These are phyloP conservation scores for Emydoidea blandingii DNA, from an alignment of 2,797 vertebrate species.

Conservation along the genomic window DNA sequence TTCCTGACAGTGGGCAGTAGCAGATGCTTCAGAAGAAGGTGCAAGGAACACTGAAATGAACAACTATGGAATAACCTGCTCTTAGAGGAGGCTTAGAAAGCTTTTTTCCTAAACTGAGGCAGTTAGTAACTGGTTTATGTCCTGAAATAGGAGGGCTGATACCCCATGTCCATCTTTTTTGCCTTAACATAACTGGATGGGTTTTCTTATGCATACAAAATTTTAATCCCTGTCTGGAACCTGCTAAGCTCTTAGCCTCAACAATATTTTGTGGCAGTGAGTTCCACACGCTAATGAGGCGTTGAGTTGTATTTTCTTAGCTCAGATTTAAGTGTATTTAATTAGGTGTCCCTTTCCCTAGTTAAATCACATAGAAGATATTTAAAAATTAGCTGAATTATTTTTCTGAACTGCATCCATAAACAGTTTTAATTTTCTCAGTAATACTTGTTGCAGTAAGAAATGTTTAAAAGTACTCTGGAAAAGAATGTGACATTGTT, in stretches of 20 bases:
- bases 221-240: conserved; percentile 1
- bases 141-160: neutral
- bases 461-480: conserved; percentile 26
- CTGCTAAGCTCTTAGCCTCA: neutral
- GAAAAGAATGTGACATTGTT: conserved; percentile 63
- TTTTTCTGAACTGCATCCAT: conserved; percentile 12
- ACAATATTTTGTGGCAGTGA: neutral
- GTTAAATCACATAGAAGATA: neutral
- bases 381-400: conserved; percentile 5
- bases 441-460: neutral
- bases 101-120: neutral
- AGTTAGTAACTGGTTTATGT: neutral
- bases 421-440: conserved; percentile 39
- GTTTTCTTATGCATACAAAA: neutral
- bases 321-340: neutral
- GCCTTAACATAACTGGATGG: neutral
- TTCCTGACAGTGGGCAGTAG: neutral
- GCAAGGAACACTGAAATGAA: neutral
- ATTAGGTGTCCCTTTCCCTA: neutral
- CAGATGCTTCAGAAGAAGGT: neutral
- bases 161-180: neutral
- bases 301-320: neutral
- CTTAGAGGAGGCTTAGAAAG: neutral
- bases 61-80: neutral
- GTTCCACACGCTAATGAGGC: neutral